Conservation (phyloP, 2,113 vertebrate species). For the Sinocyclocheilus anshuiensis region DNA sequence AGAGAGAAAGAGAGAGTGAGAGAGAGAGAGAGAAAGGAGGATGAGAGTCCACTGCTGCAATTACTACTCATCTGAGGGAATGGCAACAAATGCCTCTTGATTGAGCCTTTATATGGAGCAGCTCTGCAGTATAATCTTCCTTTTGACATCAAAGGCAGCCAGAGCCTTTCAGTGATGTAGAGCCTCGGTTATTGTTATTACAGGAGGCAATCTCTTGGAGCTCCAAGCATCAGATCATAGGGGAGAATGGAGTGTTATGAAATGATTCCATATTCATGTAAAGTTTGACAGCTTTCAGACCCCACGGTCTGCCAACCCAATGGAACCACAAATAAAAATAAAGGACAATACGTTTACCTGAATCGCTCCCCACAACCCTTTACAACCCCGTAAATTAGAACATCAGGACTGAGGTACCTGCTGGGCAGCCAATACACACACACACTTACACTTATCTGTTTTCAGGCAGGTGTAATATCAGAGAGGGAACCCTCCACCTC, state of each 20-base stretch:
- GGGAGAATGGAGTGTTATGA: constrained; percentile 36
- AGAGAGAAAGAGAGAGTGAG: neutral
- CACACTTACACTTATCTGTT: constrained; percentile 19
- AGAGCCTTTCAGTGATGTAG: constrained; percentile 28
- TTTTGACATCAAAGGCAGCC: constrained; percentile 32
- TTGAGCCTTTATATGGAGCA: constrained; percentile 45
- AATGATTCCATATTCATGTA: constrained; percentile 39
- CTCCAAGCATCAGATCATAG: constrained; percentile 26
- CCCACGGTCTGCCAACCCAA: constrained; percentile 20
- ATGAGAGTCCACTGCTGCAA: constrained; percentile 33
- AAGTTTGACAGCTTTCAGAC: neutral
- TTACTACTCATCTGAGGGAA: constrained; percentile 38
- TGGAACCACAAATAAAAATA: constrained; percentile 38
- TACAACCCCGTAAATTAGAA: constrained; percentile 36
- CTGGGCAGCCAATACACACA: neutral
- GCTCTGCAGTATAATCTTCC: constrained; percentile 24
- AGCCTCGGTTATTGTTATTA: constrained; percentile 41
- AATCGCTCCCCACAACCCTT: neutral
- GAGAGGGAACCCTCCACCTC: constrained; percentile 28
- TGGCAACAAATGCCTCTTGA: constrained; percentile 38
- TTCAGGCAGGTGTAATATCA: constrained; percentile 34
- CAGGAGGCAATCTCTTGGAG: constrained; percentile 27
- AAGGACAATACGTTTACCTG: constrained; percentile 38
- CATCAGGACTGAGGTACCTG: neutral
- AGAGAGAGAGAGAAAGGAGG: neutral